Evolutionary conservation across 2,888 invertebrate species (phyloP), one percentile per base, ranked within the genome.

Genomic region (Xanthia icteritia): DNA sequence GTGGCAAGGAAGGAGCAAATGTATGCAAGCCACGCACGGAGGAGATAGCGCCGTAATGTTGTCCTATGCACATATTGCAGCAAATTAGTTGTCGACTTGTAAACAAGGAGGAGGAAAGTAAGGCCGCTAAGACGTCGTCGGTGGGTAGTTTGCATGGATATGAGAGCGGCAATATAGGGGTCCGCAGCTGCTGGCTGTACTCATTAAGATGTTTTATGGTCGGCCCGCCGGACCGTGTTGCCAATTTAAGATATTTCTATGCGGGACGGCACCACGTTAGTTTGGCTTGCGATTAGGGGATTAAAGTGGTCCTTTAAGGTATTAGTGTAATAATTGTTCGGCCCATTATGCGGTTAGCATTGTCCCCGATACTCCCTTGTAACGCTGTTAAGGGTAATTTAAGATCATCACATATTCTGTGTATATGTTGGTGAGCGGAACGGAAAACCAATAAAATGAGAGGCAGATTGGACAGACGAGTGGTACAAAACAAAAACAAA

Each of bases 131-230:
- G 96, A 95, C 95, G 94, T 93, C 93, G 94, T 87, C 94, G 92
- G 93, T 92, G 93, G 93, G 96, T 96, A 97, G 95, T 97, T 97
- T 97, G 97, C 96, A 97, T 97, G 96, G 96, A 96, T 96, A 96
- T 96, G 97, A 96, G 96, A 94, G 93, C 94, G 92, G 96, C 95
- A 96, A 96, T 96, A 97, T 96, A 94, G 95, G 93, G 94, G 93
- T 93, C 92, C 96, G 91, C 97, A 97, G 96, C 96, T 97, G 97
- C 95, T 94, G 92, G 95, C 94, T 93, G 94, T 95, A 95, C 97
- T 97, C 97, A 97, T 97, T 97, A 97, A 97, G 97, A 97, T 97
- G 97, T 96, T 97, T 97, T 97, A 97, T 97, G 96, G 95, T 93
- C 94, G 95, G 95, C 92, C 95, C 95, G 94, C 95, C 95, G 96